Percentiles rank a stretch among this genome's conserved stretches.
Evolutionary conservation across 2,113 vertebrate species (phyloP).

Genomic region (Chloropsis hardwickii): DNA sequence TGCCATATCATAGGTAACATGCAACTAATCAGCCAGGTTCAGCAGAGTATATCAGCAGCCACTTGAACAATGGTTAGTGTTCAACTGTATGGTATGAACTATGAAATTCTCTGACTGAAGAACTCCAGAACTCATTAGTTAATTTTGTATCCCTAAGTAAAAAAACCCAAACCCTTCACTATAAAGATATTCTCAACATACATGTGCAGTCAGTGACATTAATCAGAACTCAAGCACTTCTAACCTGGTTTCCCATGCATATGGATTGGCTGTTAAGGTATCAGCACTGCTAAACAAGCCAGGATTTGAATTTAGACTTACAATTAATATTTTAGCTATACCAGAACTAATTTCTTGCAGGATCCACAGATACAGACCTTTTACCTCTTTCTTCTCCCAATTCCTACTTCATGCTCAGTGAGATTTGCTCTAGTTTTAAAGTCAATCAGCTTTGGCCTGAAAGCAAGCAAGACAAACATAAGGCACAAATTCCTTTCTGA

Average conservation of each 20-base stretch:
- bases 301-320: not conserved
- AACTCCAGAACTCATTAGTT: not conserved
- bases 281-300: not conserved
- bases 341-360: not conserved
- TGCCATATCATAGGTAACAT: not conserved
- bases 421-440: not conserved
- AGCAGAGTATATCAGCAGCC: not conserved
- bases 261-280: not conserved
- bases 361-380: not conserved
- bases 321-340: not conserved
- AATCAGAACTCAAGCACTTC: not conserved
- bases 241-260: not conserved
- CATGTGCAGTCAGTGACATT: not conserved
- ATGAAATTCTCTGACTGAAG: not conserved
- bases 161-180: not conserved
- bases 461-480: not conserved
- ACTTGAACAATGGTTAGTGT: not conserved
- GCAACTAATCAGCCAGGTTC: not conserved
- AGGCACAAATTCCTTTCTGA: conserved; percentile 15
- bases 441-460: not conserved
- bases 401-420: not conserved
- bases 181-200: not conserved
- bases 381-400: not conserved
- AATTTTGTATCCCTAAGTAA: not conserved
- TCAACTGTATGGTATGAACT: not conserved